Conservation (phyloP, 2,888 invertebrate genomes). For the Melipona bicolor region DNA sequence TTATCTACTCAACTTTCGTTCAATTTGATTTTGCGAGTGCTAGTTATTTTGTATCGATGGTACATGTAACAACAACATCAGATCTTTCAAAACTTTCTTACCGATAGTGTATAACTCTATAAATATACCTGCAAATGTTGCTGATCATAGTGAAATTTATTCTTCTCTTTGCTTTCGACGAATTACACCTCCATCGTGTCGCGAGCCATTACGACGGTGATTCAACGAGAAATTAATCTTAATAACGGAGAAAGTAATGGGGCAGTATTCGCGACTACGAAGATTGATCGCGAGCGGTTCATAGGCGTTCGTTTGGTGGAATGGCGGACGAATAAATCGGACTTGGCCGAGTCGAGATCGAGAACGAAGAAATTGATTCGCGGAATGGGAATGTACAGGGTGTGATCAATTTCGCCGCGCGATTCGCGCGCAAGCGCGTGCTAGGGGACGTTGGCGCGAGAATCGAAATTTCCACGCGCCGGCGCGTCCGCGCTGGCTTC, state of each 20-base stretch:
- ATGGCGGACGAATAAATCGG: conserved; percentile 10
- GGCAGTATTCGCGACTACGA: background rate
- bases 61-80: too few species aligned
- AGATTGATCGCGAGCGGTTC: conserved; percentile 6
- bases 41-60: too few species aligned
- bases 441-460: background rate
- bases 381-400: background rate
- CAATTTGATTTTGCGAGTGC: too few species aligned
- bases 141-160: background rate
- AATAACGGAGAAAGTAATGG: conserved; percentile 19
- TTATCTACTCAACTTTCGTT: too few species aligned
- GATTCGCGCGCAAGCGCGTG: background rate
- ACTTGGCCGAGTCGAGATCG: background rate
- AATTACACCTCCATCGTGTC: background rate
- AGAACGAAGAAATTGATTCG: conserved; percentile 6
- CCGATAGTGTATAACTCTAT: background rate
- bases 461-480: conserved; percentile 2
- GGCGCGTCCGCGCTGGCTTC: background rate
- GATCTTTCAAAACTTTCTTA: too few species aligned
- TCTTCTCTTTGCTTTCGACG: background rate
- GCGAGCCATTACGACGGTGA: background rate
- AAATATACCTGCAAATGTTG: background rate
- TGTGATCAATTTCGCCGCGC: background rate
- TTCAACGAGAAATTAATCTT: conserved; percentile 25
- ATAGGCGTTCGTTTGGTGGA: conserved; percentile 5